Conservation (phyloP, 2,888 invertebrate species). For the Drosophila ochracea region DNA sequence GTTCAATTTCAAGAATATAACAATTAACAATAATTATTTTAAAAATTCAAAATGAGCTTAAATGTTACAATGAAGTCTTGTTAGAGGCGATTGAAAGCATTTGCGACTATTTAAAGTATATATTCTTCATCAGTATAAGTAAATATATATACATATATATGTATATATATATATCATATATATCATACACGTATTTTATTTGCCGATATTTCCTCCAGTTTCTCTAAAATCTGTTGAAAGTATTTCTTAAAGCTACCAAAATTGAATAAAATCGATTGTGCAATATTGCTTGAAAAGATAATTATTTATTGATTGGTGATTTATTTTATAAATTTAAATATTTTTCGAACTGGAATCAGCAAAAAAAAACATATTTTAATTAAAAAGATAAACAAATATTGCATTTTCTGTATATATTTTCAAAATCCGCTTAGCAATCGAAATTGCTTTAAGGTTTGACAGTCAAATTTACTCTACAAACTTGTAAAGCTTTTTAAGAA, state of each 20-base stretch:
- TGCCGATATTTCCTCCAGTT: not conserved
- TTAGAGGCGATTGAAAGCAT: no score
- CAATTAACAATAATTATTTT: not conserved
- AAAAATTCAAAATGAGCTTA: not conserved
- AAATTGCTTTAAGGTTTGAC: not conserved
- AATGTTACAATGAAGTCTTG: fast-evolving
- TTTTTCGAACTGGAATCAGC: not conserved
- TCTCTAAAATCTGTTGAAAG: not conserved
- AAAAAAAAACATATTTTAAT: not conserved
- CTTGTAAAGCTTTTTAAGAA: not conserved
- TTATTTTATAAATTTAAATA: not conserved
- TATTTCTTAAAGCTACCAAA: not conserved
- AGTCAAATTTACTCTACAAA: not conserved
- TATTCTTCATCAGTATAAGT: not conserved
- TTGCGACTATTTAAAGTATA: not conserved
- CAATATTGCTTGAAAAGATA: not conserved
- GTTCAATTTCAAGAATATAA: fast-evolving
- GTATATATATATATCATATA: not conserved
- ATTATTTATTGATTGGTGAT: not conserved
- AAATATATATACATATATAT: no score
- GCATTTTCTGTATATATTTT: not conserved
- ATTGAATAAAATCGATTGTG: not conserved
- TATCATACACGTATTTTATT: not conserved
- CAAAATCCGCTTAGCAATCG: not conserved
- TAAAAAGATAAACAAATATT: not conserved